These are phyloP conservation scores for Myiotriccus ornatus DNA, from an alignment of 2,797 vertebrate genomes.

Conservation along the genomic window DNA sequence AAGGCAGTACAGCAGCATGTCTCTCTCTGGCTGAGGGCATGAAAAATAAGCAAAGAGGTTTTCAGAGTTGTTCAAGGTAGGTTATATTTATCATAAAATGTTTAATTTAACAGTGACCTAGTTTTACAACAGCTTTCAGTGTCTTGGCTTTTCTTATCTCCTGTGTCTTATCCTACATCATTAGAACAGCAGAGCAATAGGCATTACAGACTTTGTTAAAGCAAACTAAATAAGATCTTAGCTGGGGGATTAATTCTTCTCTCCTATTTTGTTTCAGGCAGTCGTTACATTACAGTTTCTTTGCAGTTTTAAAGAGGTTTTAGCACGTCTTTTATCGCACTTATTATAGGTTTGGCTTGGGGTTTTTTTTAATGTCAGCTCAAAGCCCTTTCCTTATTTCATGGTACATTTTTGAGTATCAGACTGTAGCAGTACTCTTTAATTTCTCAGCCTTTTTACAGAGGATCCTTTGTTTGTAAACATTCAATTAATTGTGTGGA, in stretches of 20 bases:
- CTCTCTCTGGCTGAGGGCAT: background rate
- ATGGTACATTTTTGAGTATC: background rate
- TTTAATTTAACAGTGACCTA: slow-evolving; percentile 65
- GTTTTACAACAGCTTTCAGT: slow-evolving; percentile 48
- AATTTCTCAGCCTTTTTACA: background rate
- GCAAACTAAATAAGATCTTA: slow-evolving; percentile 4
- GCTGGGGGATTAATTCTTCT: slow-evolving; percentile 20
- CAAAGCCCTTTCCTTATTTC: slow-evolving; percentile 4
- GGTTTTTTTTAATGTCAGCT: background rate
- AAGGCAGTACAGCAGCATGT: background rate
- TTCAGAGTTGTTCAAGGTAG: slow-evolving; percentile 22
- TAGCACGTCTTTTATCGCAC: background rate
- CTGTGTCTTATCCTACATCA: slow-evolving; percentile 49
- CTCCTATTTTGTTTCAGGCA: slow-evolving; percentile 1
- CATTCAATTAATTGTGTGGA: background rate
- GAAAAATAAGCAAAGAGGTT: slow-evolving; percentile 5
- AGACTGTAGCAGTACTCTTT: background rate
- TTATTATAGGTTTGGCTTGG: background rate
- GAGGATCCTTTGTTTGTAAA: slow-evolving; percentile 10
- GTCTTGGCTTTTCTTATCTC: slow-evolving; percentile 42
- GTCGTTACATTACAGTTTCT: background rate
- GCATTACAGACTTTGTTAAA: slow-evolving; percentile 34
- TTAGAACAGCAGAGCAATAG: slow-evolving; percentile 31
- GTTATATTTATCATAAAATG: slow-evolving; percentile 48
- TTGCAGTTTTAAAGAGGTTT: slow-evolving; percentile 14